Evolutionary conservation across 2,113 vertebrate genomes (phyloP).

Genomic region (Ctenomys sociabilis): DNA sequence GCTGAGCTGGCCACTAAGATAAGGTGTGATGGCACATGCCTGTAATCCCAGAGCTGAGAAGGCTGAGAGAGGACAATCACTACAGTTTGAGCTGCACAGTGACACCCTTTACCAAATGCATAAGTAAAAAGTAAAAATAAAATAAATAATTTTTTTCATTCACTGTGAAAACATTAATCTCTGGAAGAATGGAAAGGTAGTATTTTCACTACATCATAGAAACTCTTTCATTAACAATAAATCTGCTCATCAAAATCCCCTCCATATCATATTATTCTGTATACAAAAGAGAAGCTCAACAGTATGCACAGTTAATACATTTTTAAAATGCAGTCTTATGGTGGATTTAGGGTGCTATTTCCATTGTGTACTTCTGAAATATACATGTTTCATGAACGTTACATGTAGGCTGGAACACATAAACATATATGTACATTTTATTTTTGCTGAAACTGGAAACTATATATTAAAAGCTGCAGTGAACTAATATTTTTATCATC

Average conservation of each 20-base stretch:
- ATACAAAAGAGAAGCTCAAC: constrained; percentile 12
- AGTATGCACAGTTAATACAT: neutral
- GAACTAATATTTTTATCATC: neutral
- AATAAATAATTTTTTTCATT: neutral
- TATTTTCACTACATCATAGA: constrained; percentile 24
- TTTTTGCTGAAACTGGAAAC: constrained; percentile 35
- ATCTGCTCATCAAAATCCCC: neutral
- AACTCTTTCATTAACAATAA: constrained; percentile 44
- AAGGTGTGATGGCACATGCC: too few relatives aligned
- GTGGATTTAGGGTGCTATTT: neutral
- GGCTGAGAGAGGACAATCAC: too few relatives aligned
- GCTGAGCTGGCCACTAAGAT: too few relatives aligned
- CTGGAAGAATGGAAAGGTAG: constrained; percentile 17
- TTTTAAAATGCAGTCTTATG: neutral
- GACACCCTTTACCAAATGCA: too few relatives aligned
- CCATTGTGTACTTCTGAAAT: constrained; percentile 8
- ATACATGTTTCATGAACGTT: neutral
- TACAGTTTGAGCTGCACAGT: too few relatives aligned
- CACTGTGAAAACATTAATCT: constrained; percentile 18
- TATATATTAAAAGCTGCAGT: neutral
- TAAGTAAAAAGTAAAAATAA: too few relatives aligned
- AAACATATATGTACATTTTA: neutral
- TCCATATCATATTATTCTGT: neutral
- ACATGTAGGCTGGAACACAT: neutral
- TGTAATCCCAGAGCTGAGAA: too few relatives aligned